Evolutionary conservation across 2,888 invertebrate species (phyloP).

Genomic region (Nebria brevicollis): DNA sequence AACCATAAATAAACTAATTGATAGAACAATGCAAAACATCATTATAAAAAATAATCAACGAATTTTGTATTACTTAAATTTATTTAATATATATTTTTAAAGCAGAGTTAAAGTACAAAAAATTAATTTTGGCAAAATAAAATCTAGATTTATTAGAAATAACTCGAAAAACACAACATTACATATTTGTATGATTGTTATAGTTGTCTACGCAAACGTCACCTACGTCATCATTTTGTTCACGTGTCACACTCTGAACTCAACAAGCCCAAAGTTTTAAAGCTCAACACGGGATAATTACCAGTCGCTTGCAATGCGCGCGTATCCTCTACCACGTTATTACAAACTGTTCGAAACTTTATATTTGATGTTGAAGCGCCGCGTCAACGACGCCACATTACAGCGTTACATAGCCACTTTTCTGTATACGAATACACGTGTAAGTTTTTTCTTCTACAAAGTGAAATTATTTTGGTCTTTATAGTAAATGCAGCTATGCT

Average conservation of each 20-base stretch:
- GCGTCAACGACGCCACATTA: conserved; percentile 12
- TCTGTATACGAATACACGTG: not conserved
- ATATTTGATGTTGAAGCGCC: conserved; percentile 36
- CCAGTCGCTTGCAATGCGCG: conserved; percentile 11
- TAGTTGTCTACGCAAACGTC: not conserved
- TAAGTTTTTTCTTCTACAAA: not conserved
- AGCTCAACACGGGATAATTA: conserved; percentile 29
- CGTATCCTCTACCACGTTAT: conserved; percentile 33
- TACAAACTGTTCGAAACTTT: conserved; percentile 42
- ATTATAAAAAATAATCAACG: no score
- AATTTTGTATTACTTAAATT: no score
- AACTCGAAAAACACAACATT: no score
- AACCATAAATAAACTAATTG: no score
- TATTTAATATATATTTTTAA: no score
- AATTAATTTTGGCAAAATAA: no score
- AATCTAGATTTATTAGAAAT: no score
- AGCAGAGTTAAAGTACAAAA: no score
- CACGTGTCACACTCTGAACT: not conserved
- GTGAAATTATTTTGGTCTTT: not conserved
- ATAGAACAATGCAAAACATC: no score
- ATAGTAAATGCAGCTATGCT: not conserved
- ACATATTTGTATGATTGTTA: not conserved
- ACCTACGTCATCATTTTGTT: conserved; percentile 8
- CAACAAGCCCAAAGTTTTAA: conserved; percentile 15
- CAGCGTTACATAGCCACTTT: not conserved